A percentile compares a stretch with the other conserved stretches of the same genome.
These are phyloP conservation scores for Micromesistius poutassou DNA, from an alignment of 2,797 vertebrate genomes.

Conservation along the genomic window DNA sequence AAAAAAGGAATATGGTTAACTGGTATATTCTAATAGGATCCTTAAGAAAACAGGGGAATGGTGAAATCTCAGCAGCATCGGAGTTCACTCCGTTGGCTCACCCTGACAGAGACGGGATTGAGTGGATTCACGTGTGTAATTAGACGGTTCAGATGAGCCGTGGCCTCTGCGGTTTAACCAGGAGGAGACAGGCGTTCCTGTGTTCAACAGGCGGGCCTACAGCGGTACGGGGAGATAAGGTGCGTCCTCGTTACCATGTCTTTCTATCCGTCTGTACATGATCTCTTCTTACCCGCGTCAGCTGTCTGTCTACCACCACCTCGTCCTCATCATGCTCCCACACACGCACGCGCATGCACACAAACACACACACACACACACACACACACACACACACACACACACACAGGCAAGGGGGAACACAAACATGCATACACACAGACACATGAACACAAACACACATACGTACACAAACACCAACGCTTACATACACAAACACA, in stretches of 20 bases:
- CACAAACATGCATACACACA: constrained; percentile 12
- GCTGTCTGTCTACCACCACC: constrained; percentile 41
- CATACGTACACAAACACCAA: constrained; percentile 13
- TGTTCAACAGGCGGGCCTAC: not conserved
- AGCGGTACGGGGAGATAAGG: constrained; percentile 58
- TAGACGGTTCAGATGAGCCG: not conserved
- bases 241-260: constrained; percentile 67
- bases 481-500: not conserved
- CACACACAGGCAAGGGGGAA: not conserved
- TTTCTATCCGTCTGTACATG: constrained; percentile 56
- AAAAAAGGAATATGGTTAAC: not conserved
- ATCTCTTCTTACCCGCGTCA: constrained; percentile 59
- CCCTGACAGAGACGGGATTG: not conserved
- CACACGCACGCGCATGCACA: not conserved
- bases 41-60: not conserved
- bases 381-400: not conserved
- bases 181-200: not conserved
- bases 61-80: not conserved
- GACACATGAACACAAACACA: constrained; percentile 51
- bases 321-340: not conserved
- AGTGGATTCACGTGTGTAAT: not conserved
- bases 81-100: not conserved
- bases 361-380: too few relatives aligned
- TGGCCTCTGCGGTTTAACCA: not conserved
- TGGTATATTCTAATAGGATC: not conserved